Base-by-base conservation (phyloP, 2,113 vertebrate species). In the Accipiter cooperii region DNA sequence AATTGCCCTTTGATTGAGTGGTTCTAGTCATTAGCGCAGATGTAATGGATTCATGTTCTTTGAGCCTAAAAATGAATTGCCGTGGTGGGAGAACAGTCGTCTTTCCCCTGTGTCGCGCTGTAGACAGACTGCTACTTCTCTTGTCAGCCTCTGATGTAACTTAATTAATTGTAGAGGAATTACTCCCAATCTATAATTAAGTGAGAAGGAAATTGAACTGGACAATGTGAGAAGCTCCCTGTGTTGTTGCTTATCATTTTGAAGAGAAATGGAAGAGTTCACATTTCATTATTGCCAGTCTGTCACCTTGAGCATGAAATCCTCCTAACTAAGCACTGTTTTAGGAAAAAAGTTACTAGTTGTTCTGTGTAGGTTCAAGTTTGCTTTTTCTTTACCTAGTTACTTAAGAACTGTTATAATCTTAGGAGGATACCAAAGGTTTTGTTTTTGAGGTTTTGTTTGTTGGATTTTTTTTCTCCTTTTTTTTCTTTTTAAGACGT, bases 131-230 rank as follows among this genome's bases (percentile, higher is more conserved):
- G 80, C 86, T 93, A 15, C 87, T 89, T 89, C 44, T 76, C 83
- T 83, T 93, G 93, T 96, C 84, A 84, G 76, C 52, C 73, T 87
- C 84, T 84, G 93, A 92, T 89, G 77, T 91, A 64, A 96, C 95
- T 96, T 95, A 96, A 97, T 97, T 96, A 97, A 96, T 96, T 89
- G 87, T 84, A 70, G 89, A 89, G 76, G 80, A 96, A 89, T 96
- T 92, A 89, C 89, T 96, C 64, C 83, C 90, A 80, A 92, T 95
- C 46, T 87, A 81, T 96, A 97, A 97, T 96, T 92, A 92, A 92
- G 87, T 54, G 84, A 90, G 86, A 92, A 91, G 84, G 86, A 96
- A 94, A 96, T 96, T 89, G 89, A 89, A 94, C 86, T 84, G 91
- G 96, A 95, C 96, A 96, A 70, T 71, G 93, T 94, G 96, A 90